These are phyloP conservation scores for Tribolium madens DNA, from an alignment of 1,140 invertebrate genomes.

Conservation along the genomic window DNA sequence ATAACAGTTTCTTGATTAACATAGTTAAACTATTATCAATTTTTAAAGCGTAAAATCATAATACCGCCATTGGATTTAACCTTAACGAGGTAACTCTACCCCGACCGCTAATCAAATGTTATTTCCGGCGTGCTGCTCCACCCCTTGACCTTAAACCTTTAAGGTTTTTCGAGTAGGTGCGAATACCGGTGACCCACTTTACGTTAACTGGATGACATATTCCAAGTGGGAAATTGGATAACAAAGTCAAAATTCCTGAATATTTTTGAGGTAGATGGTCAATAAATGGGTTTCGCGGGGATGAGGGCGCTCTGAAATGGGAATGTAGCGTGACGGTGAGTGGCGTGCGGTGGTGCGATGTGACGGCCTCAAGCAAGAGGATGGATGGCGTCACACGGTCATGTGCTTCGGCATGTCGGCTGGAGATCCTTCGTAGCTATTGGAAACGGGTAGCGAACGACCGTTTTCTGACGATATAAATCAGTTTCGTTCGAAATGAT, in stretches of 20 bases:
- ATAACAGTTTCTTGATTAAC: background rate
- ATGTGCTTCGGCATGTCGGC: slow-evolving; percentile 46
- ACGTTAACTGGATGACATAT: slow-evolving; percentile 6
- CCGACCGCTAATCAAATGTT: slow-evolving; percentile 1
- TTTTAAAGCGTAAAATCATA: too few species aligned
- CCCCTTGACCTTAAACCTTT: slow-evolving; percentile 3
- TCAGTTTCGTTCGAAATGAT: slow-evolving; percentile 21
- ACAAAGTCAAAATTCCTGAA: slow-evolving; percentile 18
- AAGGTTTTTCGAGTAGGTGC: slow-evolving; percentile 18
- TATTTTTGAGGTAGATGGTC: slow-evolving; percentile 40
- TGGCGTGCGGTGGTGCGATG: slow-evolving; percentile 42
- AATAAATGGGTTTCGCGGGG: slow-evolving; percentile 36
- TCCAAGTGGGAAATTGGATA: slow-evolving; percentile 7
- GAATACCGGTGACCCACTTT: slow-evolving; percentile 19
- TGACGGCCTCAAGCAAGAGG: slow-evolving; percentile 44
- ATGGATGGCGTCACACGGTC: slow-evolving; percentile 48
- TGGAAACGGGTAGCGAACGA: slow-evolving; percentile 44
- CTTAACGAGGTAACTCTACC: background rate
- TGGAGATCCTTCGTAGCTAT: slow-evolving; percentile 38
- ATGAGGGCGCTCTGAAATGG: slow-evolving; percentile 21
- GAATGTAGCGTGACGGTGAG: slow-evolving; percentile 36
- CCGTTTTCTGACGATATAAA: slow-evolving; percentile 26
- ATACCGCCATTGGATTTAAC: too few species aligned
- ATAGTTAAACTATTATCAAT: too few species aligned
- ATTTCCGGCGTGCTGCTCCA: slow-evolving; percentile 1